Base-by-base conservation (phyloP, 2,888 invertebrate genomes). In the Cetonia aurata region DNA sequence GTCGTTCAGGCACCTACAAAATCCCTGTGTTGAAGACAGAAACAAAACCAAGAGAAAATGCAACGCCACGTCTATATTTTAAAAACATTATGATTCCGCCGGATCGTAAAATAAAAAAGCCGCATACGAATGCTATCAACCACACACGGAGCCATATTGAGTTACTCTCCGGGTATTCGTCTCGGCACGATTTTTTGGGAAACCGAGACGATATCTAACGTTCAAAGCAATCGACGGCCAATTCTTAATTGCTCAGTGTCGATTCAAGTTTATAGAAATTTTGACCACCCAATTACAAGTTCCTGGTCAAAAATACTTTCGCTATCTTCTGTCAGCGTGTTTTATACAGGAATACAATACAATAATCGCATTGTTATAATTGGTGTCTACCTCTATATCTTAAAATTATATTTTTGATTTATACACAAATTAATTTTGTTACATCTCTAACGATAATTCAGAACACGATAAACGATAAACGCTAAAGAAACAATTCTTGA, bases 71-170 rank as follows among this genome's bases (percentile, higher is more conserved):
- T 67, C 56, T 71, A 73, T 75, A 75, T 73, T 71, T 75, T 71
- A 70, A 62, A 69, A 70, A 73, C 66, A 68, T 75, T 75, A 75
- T 72, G 71, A 74, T 74, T 72, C 72, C 69, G 70, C 55, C 52
- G 69, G 70, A 69, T 71, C 75, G 72, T 75, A 75, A 75, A 75
- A 70, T 72, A 68, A 71, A 69, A 59, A 60, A 50, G 50, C 68
- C 70, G 59, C 69, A 68, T 72, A 70, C 72, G 65, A 71, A 70
- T 71, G 71, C 71, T 71, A 71, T 68, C 74, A 75, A 71, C 75
- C 74, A 74, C 74, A 75, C 74, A 74, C 75, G 69, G 71, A 67
- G 73, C 56, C 71, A 71, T 72, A 74, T 75, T 70, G 74, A 73
- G 71, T 75, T 75, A 72, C 75, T 72, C 57, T 69, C 50, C 37